Evolutionary conservation across 2,113 vertebrate species (phyloP).

Genomic region (Actenoides lindsayi): DNA sequence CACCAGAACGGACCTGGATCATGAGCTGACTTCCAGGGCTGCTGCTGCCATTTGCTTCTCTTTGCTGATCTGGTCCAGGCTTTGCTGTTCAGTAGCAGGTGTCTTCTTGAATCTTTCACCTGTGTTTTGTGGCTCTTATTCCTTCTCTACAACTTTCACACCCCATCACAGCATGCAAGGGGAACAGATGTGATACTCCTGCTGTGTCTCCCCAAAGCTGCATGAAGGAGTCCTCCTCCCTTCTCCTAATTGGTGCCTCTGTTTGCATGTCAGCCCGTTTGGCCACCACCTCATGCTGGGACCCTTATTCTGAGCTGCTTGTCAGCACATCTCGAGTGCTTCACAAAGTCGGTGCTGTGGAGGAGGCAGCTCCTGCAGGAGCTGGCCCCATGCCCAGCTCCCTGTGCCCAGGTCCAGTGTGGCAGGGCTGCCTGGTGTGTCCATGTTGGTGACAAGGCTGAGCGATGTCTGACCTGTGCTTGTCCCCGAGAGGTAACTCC

Average conservation of each 20-base stretch:
- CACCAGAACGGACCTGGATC: accelerated
- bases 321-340: accelerated
- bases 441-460: accelerated
- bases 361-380: not conserved
- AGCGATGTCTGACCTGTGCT: not conserved
- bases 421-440: accelerated
- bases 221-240: not conserved
- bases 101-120: not conserved
- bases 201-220: not conserved
- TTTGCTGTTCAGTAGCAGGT: not conserved
- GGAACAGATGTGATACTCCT: not conserved
- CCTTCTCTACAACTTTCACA: not conserved
- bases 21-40: not conserved
- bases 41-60: not conserved
- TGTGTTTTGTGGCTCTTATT: not conserved
- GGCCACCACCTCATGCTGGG: not conserved
- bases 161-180: not conserved
- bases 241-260: accelerated
- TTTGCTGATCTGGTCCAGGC: not conserved
- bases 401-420: accelerated
- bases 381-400: not conserved
- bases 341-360: not conserved
- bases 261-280: not conserved
- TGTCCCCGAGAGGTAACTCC: accelerated
- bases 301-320: not conserved